Percentiles rank a stretch among this genome's conserved stretches.
These are phyloP conservation scores for Ormia ochracea DNA, from an alignment of 2,888 invertebrate species.

Conservation along the genomic window DNA sequence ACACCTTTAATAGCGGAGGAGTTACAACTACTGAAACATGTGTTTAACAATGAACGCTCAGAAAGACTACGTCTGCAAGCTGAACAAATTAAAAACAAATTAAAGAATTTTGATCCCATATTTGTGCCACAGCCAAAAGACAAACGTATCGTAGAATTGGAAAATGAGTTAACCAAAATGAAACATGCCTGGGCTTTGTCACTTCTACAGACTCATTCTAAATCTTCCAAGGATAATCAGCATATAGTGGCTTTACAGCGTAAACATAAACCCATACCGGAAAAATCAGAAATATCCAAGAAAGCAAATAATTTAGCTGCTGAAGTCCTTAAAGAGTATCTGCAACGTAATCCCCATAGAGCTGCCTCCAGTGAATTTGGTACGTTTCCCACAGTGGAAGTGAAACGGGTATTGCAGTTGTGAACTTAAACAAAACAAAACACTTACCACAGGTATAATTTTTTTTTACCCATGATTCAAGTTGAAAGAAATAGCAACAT, in stretches of 20 bases:
- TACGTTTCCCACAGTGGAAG: slow-evolving; percentile 75
- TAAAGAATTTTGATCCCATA: slow-evolving; percentile 79
- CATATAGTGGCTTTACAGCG: slow-evolving; percentile 67
- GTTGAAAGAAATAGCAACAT: slow-evolving; percentile 1
- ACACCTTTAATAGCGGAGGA: slow-evolving; percentile 79
- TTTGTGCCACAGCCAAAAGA: slow-evolving; percentile 78
- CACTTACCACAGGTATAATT: slow-evolving; percentile 33
- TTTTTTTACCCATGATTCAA: slow-evolving; percentile 11
- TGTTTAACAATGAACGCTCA: slow-evolving; percentile 80
- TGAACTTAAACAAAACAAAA: slow-evolving; percentile 46
- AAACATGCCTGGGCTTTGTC: slow-evolving; percentile 78
- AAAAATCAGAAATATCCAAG: slow-evolving; percentile 69
- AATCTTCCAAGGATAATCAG: slow-evolving; percentile 59
- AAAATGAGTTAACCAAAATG: slow-evolving; percentile 78
- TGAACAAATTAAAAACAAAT: slow-evolving; percentile 78
- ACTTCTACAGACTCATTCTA: slow-evolving; percentile 69
- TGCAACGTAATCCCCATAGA: slow-evolving; percentile 76
- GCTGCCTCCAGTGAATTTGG: slow-evolving; percentile 74
- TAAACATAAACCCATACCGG: slow-evolving; percentile 68
- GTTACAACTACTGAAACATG: slow-evolving; percentile 79
- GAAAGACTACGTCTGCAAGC: slow-evolving; percentile 79
- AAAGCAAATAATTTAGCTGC: slow-evolving; percentile 74
- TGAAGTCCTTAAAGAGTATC: slow-evolving; percentile 75
- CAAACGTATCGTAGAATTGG: slow-evolving; percentile 78
- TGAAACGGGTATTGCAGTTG: slow-evolving; percentile 73